These are phyloP conservation scores for Saccostrea cuccullata DNA, from an alignment of 1,140 invertebrate species.

Conservation along the genomic window DNA sequence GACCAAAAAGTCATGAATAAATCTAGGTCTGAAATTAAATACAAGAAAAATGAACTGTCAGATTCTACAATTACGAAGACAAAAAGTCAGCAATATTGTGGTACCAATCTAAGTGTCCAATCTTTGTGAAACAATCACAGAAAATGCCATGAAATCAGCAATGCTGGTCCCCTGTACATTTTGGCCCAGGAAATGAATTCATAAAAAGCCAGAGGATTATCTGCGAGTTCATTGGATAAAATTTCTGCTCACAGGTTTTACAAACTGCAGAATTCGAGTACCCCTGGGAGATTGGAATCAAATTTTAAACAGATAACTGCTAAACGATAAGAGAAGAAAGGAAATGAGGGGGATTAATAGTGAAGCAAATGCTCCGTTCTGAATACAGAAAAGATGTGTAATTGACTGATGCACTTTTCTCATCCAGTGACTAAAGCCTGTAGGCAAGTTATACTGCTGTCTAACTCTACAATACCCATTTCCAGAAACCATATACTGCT, in stretches of 20 bases:
- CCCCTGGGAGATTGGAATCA: not conserved
- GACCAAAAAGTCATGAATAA: slow-evolving; percentile 27
- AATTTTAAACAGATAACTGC: slow-evolving; percentile 11
- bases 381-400: not conserved
- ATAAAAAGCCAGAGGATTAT: not conserved
- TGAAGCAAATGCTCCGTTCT: not conserved
- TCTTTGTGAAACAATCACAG: not conserved
- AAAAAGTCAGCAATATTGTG: not conserved
- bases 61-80: slow-evolving; percentile 6
- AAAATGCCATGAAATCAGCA: not conserved
- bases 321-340: slow-evolving; percentile 14
- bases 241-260: not conserved
- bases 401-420: not conserved
- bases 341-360: not conserved
- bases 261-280: slow-evolving; percentile 13
- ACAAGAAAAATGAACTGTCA: slow-evolving; percentile 28
- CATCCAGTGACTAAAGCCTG: not conserved
- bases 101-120: not conserved
- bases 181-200: not conserved
- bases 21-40: slow-evolving; percentile 35
- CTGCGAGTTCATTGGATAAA: not conserved
- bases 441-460: not conserved
- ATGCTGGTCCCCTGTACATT: not conserved
- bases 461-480: not conserved
- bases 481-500: not conserved